Conservation (phyloP, 2,888 invertebrate genomes). For the Hirudinaria manillensis region DNA sequence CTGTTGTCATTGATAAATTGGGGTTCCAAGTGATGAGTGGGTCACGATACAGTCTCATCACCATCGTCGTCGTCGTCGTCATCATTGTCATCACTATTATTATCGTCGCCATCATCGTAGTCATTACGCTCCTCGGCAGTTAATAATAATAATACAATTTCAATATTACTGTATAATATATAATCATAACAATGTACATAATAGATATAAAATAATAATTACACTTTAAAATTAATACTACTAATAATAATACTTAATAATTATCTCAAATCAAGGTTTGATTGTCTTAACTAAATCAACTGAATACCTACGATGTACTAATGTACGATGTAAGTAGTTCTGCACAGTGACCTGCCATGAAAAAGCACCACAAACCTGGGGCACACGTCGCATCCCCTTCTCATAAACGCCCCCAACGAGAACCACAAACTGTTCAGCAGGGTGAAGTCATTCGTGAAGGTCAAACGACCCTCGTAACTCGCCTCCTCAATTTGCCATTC, state of each 20-base stretch:
- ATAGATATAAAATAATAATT: no score
- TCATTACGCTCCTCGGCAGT: not conserved
- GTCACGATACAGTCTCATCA: not conserved
- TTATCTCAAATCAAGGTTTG: no score
- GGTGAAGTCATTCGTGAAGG: conserved; percentile 57
- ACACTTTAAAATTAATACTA: no score
- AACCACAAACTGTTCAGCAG: conserved; percentile 94
- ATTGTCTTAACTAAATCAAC: no score
- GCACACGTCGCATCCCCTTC: conserved; percentile 90
- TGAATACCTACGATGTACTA: no score
- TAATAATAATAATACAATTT: no score
- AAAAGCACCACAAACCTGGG: conserved; percentile 64
- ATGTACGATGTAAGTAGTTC: no score
- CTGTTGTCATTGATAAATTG: not conserved
- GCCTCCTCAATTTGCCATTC: conserved; percentile 73
- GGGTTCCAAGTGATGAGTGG: no score
- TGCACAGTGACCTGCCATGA: not conserved
- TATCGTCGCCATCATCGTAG: not conserved
- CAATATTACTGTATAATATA: no score
- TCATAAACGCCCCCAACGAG: conserved; percentile 90
- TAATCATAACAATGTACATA: no score
- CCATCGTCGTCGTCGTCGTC: conserved; percentile 19
- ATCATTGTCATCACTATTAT: conserved; percentile 20
- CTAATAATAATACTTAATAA: no score
- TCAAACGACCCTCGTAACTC: conserved; percentile 37